Evolutionary conservation across 2,797 vertebrate species (phyloP).

Genomic region (Dryobates pubescens): DNA sequence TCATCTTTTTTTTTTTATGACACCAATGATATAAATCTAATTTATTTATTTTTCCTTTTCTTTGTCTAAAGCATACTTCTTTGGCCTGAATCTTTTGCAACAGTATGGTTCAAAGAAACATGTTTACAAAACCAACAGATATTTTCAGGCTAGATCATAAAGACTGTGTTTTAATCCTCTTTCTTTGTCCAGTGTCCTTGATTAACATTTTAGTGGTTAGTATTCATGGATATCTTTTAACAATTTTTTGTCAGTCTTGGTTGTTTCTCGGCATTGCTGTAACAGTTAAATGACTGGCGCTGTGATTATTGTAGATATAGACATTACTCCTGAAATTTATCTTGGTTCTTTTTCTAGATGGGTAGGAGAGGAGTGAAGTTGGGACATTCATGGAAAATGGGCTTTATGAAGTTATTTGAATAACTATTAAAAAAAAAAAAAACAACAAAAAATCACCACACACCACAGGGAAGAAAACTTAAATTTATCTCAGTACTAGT

Average conservation of each 20-base stretch:
- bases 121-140: background rate
- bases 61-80: background rate
- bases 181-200: background rate
- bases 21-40: background rate
- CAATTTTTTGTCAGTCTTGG: background rate
- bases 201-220: conserved; percentile 21
- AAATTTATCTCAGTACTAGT: background rate
- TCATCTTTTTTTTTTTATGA: background rate
- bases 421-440: background rate
- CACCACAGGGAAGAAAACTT: background rate
- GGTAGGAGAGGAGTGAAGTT: background rate
- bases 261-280: background rate
- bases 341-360: background rate
- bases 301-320: background rate
- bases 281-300: too few species aligned
- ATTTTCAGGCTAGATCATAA: conserved; percentile 26
- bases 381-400: background rate
- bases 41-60: background rate
- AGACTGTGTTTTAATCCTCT: background rate
- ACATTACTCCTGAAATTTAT: background rate
- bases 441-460: background rate
- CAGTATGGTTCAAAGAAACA: conserved; percentile 25
- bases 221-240: background rate
- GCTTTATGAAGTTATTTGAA: background rate
- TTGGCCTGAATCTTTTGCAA: background rate